phyloP scores from a whole-genome alignment of 2,797 vertebrate species.

The Limosa lapponica region DNA sequence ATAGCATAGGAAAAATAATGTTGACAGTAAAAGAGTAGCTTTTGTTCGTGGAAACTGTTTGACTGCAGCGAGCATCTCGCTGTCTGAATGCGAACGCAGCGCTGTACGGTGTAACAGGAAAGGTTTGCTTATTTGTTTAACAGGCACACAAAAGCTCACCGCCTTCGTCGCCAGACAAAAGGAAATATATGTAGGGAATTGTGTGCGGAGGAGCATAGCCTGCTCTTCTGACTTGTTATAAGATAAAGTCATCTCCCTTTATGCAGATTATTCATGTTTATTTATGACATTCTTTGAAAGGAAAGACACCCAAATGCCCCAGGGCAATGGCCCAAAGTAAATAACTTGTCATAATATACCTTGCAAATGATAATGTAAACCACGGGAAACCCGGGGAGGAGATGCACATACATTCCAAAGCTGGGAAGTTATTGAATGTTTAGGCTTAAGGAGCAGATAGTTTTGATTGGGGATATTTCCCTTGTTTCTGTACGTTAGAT shows the following conservation, averaged over 20 bases:
- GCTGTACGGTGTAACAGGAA: neutral
- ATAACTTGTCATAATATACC: constrained; percentile 70
- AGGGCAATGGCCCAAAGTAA: constrained; percentile 53
- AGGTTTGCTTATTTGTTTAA: constrained; percentile 4
- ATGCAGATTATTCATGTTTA: constrained; percentile 66
- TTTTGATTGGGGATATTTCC: constrained; percentile 60
- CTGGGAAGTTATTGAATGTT: constrained; percentile 71
- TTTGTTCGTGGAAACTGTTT: neutral
- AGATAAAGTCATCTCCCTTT: constrained; percentile 59
- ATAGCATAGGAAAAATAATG: neutral
- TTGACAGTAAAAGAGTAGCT: neutral
- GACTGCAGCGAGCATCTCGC: neutral
- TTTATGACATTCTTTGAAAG: constrained; percentile 50
- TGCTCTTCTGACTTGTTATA: constrained; percentile 8
- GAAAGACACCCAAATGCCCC: constrained; percentile 33
- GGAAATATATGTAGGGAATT: neutral
- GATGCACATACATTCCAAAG: constrained; percentile 60
- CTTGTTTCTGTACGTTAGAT: constrained; percentile 55
- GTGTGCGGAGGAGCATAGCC: neutral
- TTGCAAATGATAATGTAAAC: constrained; percentile 69
- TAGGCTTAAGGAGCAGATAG: constrained; percentile 65
- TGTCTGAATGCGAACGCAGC: neutral
- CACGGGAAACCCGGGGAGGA: constrained; percentile 34
- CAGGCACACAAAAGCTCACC: neutral
- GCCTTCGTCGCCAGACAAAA: neutral